Conservation (phyloP, 2,113 vertebrate genomes). For the Chaetops frenatus region DNA sequence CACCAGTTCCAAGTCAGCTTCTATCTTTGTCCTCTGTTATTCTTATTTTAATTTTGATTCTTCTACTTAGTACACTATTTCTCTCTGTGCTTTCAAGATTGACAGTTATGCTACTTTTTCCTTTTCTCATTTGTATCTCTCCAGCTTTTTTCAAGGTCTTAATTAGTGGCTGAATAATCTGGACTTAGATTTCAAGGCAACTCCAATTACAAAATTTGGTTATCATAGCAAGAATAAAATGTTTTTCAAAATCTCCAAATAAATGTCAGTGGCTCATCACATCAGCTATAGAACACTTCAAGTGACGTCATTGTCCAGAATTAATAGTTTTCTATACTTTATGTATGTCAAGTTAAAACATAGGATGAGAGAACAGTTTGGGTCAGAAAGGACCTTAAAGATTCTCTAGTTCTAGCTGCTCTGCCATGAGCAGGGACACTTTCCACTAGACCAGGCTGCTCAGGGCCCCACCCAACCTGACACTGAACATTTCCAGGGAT, state of each 20-base stretch:
- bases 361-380: neutral
- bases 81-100: neutral
- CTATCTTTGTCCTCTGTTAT: neutral
- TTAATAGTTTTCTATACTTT: neutral
- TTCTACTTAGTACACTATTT: neutral
- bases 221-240: neutral
- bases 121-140: neutral
- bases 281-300: neutral
- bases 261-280: neutral
- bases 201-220: neutral
- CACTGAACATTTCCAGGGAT: neutral
- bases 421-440: neutral
- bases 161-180: neutral
- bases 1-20: neutral
- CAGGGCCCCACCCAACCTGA: neutral
- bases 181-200: neutral
- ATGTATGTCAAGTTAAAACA: neutral
- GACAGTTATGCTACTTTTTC: neutral
- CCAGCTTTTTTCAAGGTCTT: neutral
- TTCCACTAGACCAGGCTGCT: neutral
- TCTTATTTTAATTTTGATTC: conserved; percentile 6
- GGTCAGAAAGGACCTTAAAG: neutral
- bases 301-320: neutral
- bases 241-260: neutral
- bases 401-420: neutral